These are phyloP conservation scores for Gymnoscopelus microlampas DNA, from an alignment of 2,797 vertebrate genomes.

Conservation along the genomic window DNA sequence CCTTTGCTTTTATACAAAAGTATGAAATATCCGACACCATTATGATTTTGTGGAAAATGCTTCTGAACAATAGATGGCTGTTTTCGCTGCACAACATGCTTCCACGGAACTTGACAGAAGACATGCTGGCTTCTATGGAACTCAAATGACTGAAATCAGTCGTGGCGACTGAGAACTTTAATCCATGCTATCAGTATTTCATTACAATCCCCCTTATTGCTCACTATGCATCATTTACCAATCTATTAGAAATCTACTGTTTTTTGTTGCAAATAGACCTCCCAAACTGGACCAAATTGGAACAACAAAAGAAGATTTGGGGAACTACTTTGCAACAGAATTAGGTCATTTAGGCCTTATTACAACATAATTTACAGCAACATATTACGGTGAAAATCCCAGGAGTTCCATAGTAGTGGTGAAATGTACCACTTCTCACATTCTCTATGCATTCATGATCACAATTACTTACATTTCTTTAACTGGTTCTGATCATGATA, in stretches of 20 bases:
- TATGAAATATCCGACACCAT: too few relatives aligned
- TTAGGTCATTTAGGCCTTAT: slow-evolving; percentile 1
- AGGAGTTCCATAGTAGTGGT: slow-evolving; percentile 16
- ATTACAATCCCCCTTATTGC: slow-evolving; percentile 52
- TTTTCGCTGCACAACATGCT: too few relatives aligned
- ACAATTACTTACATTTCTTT: slow-evolving; percentile 12
- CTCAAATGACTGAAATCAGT: too few relatives aligned
- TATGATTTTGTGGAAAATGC: too few relatives aligned
- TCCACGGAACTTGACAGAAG: too few relatives aligned
- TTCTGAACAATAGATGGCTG: too few relatives aligned
- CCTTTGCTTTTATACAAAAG: too few relatives aligned
- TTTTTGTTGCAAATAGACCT: slow-evolving; percentile 37
- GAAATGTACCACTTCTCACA: slow-evolving; percentile 7
- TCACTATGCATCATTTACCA: slow-evolving; percentile 44
- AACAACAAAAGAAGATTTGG: neutral
- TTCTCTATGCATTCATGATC: slow-evolving; percentile 1
- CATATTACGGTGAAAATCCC: slow-evolving; percentile 21
- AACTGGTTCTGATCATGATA: slow-evolving; percentile 16
- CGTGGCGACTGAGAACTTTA: too few relatives aligned
- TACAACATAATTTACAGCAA: slow-evolving; percentile 62
- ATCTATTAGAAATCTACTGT: slow-evolving; percentile 23
- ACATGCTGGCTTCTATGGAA: too few relatives aligned
- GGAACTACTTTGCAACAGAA: neutral
- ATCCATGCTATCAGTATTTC: slow-evolving; percentile 28
- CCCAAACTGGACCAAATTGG: slow-evolving; percentile 14